Base-by-base conservation (phyloP, 1,140 invertebrate species). In the Leptonema lineaticorne region DNA sequence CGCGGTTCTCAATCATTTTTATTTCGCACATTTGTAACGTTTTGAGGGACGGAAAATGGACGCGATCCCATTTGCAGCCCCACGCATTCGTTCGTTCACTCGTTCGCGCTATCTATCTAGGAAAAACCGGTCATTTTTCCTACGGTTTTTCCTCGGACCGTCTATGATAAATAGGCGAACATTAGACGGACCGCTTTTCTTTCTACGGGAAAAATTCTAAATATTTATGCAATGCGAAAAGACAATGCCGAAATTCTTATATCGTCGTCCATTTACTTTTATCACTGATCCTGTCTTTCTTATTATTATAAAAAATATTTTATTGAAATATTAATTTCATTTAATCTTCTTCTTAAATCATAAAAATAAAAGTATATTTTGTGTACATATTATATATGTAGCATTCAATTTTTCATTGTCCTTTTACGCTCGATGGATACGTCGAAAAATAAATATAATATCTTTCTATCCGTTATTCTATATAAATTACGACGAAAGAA, bases 21-120 rank as follows among this genome's bases (percentile, higher is more conserved):
- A 41, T 41, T 41, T 41, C 11, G 37, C 11, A 14, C 37, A 41
- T 41, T 41, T 41, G 37, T 41, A 41, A 41, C 37, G 37, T 41
- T 41, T 41, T 41, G 37, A 41, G 37, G 37, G 37, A 14, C 37
- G 37, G 37, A 9, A 48, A 58, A 58, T 58, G 24, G 20, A 28
- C n/a, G 29, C 26, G 26, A 58, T 58, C 56, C 56, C 56, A 28
- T 27, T 28, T 28, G 20, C n/a, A 53, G 24, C 48, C 48, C 48
- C 48, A 53, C 48, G 24, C 48, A 53, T 53, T 53, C 24, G 16
- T 53, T 53, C 18, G 24, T 20, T 9, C 48, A 53, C 22, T 53
- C 24, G 16, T 53, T 53, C 18, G 24, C 48, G 48, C 24, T 53
- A 53, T 53, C 48, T 53, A 53, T 53, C 48, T 26, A 20, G 11